These are phyloP conservation scores for Amblyopsis rosae DNA, from an alignment of 2,113 vertebrate genomes.

Conservation along the genomic window DNA sequence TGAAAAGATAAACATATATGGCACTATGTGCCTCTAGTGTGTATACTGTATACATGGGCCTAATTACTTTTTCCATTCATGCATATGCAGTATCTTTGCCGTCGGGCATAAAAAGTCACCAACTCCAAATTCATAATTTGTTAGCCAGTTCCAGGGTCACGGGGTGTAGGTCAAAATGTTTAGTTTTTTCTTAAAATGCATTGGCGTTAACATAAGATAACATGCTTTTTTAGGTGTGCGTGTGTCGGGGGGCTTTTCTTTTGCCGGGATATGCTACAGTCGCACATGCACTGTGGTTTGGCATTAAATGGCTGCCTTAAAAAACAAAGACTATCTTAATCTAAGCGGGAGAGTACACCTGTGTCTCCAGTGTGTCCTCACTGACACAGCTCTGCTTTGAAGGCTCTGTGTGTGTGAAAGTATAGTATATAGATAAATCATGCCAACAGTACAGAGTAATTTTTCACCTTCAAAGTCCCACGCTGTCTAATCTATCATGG, in stretches of 20 bases:
- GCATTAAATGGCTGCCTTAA: too few relatives aligned
- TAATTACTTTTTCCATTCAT: too few relatives aligned
- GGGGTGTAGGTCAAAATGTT: too few relatives aligned
- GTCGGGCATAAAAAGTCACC: neutral
- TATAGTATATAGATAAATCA: neutral
- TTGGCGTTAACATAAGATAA: neutral
- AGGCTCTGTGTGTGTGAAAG: neutral
- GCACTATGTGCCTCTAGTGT: neutral
- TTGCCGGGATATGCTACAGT: neutral
- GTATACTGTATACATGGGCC: neutral
- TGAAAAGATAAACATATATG: neutral
- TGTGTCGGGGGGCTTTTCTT: too few relatives aligned
- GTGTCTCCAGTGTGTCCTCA: too few relatives aligned
- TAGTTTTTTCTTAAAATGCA: neutral
- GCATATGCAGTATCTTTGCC: neutral
- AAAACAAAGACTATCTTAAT: too few relatives aligned
- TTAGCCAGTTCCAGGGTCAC: neutral
- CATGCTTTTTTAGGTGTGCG: too few relatives aligned
- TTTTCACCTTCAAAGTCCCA: neutral
- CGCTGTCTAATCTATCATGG: neutral
- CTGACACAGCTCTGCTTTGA: too few relatives aligned
- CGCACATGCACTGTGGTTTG: too few relatives aligned
- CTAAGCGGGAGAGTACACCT: too few relatives aligned
- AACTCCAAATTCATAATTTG: neutral
- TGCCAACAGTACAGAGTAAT: neutral